A percentile compares a stretch with the other conserved stretches of the same genome.
Evolutionary conservation across 2,888 invertebrate genomes (phyloP).

Genomic region (Sipha maydis): DNA sequence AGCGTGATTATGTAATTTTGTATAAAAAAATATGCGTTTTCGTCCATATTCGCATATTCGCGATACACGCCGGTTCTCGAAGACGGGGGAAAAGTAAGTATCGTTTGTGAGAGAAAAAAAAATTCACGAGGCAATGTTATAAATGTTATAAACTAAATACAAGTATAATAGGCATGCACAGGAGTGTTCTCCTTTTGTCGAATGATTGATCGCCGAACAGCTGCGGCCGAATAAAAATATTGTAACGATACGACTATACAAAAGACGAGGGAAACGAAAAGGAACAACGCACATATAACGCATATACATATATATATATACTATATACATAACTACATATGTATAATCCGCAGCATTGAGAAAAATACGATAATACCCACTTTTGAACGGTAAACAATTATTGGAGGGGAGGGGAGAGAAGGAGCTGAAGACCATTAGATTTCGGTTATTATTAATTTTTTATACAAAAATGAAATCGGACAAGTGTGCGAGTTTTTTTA

Average conservation of each 20-base stretch:
- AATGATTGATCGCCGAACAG: slow-evolving; percentile 62
- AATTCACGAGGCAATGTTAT: slow-evolving; percentile 14
- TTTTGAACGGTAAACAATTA: slow-evolving; percentile 43
- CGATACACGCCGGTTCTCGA: neutral
- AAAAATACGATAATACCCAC: slow-evolving; percentile 58
- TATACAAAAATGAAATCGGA: slow-evolving; percentile 10
- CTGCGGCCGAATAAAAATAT: slow-evolving; percentile 60
- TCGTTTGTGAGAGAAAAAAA: neutral
- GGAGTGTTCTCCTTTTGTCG: slow-evolving; percentile 60
- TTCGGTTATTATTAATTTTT: slow-evolving; percentile 11
- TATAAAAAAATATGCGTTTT: neutral
- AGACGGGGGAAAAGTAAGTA: slow-evolving; percentile 18
- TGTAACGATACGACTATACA: slow-evolving; percentile 58
- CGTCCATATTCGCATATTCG: too few species aligned
- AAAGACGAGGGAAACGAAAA: slow-evolving; percentile 58
- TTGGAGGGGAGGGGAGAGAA: neutral
- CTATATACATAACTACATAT: neutral
- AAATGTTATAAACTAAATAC: slow-evolving; percentile 41
- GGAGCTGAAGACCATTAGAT: neutral
- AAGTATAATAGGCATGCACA: slow-evolving; percentile 57
- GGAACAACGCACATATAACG: slow-evolving; percentile 27
- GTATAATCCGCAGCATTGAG: slow-evolving; percentile 15
- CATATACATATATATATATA: too few species aligned
- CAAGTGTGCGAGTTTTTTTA: slow-evolving; percentile 30
- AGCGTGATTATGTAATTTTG: slow-evolving; percentile 24